Conservation (phyloP, 2,113 vertebrate genomes). For the Lethenteron camtschaticum region DNA sequence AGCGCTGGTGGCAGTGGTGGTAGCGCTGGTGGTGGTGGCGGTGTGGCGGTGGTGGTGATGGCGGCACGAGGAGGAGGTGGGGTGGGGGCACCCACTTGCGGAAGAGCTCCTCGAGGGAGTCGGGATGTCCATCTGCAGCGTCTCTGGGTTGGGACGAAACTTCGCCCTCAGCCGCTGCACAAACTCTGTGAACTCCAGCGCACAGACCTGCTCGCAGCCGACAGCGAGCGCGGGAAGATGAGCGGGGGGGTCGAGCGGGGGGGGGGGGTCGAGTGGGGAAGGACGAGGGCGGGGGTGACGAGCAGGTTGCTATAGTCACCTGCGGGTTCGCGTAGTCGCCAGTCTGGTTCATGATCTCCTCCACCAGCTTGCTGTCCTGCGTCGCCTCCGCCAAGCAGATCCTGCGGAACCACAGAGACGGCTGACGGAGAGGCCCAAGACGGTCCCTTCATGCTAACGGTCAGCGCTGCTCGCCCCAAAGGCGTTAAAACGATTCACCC, state of each 20-base stretch:
- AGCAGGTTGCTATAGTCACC: slow-evolving; percentile 21
- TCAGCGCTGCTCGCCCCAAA: too few species aligned
- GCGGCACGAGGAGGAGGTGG: too few species aligned
- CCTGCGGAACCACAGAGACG: slow-evolving; percentile 22
- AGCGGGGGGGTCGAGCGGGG: neutral
- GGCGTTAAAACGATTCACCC: too few species aligned
- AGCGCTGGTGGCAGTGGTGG: too few species aligned
- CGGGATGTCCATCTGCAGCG: slow-evolving; percentile 29
- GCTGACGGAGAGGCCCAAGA: too few species aligned
- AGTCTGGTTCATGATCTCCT: slow-evolving; percentile 35
- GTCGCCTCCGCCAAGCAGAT: slow-evolving; percentile 75
- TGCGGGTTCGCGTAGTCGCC: slow-evolving; percentile 37
- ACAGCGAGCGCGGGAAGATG: neutral
- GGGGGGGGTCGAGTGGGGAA: neutral
- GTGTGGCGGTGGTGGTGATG: too few species aligned
- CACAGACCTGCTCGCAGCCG: slow-evolving; percentile 46
- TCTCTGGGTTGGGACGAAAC: slow-evolving; percentile 38
- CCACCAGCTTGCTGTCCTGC: slow-evolving; percentile 54
- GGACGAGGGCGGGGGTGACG: neutral
- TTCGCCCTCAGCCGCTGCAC: slow-evolving; percentile 51
- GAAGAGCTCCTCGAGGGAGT: slow-evolving; percentile 53
- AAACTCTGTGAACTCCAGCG: slow-evolving; percentile 47
- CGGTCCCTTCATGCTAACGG: too few species aligned
- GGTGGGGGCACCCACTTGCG: neutral
- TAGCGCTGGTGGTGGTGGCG: too few species aligned